Evolutionary conservation across 2,888 invertebrate species (phyloP).

Genomic region (Neoaliturus tenellus): DNA sequence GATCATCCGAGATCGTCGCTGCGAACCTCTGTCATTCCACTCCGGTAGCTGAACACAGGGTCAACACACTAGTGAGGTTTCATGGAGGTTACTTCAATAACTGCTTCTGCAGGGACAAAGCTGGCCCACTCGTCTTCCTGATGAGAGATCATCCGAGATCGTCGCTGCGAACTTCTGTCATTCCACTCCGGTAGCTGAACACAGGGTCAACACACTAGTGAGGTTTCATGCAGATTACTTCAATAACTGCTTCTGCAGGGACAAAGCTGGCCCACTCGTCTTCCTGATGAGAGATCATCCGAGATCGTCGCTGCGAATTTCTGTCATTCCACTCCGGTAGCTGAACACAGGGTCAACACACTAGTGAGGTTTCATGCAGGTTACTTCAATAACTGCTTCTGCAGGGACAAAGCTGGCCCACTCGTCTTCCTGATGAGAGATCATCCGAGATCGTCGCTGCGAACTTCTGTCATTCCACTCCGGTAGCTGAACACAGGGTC

Average conservation of each 20-base stretch:
- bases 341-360: background rate
- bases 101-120: conserved; percentile 52
- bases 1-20: background rate
- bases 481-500: conserved; percentile 17
- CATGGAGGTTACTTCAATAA: conserved; percentile 27
- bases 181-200: background rate
- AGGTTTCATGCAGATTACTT: no score
- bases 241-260: conserved; percentile 53
- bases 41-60: conserved; percentile 23
- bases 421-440: conserved; percentile 26
- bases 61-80: conserved; percentile 34
- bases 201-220: background rate
- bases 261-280: conserved; percentile 42
- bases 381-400: conserved; percentile 48
- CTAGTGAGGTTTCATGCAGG: background rate
- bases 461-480: background rate
- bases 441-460: conserved; percentile 6
- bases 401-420: conserved; percentile 12
- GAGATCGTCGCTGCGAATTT: background rate
- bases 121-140: conserved; percentile 32
- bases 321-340: background rate
- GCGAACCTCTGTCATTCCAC: background rate
- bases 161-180: background rate
- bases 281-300: conserved; percentile 31
- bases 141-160: conserved; percentile 21